Evolutionary conservation across 1,140 invertebrate species (phyloP).

Genomic region (Delia radicum): DNA sequence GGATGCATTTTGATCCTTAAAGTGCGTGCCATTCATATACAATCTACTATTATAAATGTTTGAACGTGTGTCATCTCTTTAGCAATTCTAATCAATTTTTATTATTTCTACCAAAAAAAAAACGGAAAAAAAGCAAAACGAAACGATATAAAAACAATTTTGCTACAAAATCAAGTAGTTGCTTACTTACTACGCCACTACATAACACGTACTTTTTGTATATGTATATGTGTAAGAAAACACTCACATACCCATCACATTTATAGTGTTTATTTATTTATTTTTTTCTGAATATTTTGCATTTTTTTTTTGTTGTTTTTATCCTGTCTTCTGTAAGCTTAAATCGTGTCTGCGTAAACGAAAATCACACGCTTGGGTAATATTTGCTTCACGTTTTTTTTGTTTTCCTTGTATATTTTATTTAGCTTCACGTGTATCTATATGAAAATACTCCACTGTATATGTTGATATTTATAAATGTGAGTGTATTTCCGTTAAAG

Average conservation of each 20-base stretch:
- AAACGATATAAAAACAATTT: neutral
- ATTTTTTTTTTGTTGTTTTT: neutral
- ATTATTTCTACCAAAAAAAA: slow-evolving; percentile 48
- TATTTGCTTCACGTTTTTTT: slow-evolving; percentile 11
- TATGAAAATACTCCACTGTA: neutral
- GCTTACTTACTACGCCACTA: neutral
- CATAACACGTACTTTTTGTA: neutral
- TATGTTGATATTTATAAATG: neutral
- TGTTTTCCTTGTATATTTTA: neutral
- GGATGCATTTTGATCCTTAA: neutral
- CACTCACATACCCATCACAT: neutral
- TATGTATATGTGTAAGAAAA: neutral
- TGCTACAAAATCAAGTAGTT: neutral
- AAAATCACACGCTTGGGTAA: slow-evolving; percentile 29
- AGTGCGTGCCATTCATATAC: neutral
- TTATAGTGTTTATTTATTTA: slow-evolving; percentile 9
- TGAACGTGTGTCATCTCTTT: slow-evolving; percentile 22
- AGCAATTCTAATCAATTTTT: slow-evolving; percentile 56
- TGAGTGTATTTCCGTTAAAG: neutral
- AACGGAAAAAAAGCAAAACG: neutral
- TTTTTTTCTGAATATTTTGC: slow-evolving; percentile 2
- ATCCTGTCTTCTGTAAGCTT: neutral
- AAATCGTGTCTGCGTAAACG: slow-evolving; percentile 9
- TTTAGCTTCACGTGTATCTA: neutral
- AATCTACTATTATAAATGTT: neutral